A percentile compares a stretch with the other conserved stretches of the same genome.
phyloP scores from a whole-genome alignment of 2,113 vertebrate species.

The Trogon surrucura region DNA sequence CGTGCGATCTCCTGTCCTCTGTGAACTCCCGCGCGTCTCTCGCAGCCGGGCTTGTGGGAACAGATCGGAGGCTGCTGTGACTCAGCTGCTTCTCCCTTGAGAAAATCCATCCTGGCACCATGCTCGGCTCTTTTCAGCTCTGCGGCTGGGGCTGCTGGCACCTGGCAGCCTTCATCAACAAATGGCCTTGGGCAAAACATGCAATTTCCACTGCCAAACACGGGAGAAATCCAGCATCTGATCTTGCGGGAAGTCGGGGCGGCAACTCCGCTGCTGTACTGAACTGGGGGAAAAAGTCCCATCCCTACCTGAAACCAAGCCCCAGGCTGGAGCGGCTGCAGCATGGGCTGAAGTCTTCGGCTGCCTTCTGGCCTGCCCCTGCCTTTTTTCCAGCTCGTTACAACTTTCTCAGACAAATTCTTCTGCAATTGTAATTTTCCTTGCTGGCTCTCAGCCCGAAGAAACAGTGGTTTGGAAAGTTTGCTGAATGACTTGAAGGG shows the following conservation, averaged over 20 bases:
- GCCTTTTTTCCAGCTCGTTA: not conserved
- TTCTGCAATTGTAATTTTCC: constrained; percentile 34
- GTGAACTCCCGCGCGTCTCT: not conserved
- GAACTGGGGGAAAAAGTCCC: not conserved
- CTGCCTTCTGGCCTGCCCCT: not conserved
- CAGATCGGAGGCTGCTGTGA: constrained; percentile 22
- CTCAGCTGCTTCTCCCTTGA: constrained; percentile 58
- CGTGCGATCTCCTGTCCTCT: not conserved
- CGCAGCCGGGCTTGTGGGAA: constrained; percentile 36
- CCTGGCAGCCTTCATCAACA: constrained; percentile 33
- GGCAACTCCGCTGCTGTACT: not conserved
- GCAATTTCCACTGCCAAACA: not conserved
- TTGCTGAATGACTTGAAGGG: constrained; percentile 16
- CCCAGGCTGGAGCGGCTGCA: not conserved
- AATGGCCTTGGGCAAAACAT: constrained; percentile 24
- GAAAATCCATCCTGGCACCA: constrained; percentile 39
- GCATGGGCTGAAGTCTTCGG: not conserved
- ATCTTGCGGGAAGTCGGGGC: not conserved
- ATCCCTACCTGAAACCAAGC: not conserved
- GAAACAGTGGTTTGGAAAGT: constrained; percentile 36
- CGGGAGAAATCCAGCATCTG: not conserved
- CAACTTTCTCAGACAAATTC: constrained; percentile 44
- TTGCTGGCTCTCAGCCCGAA: constrained; percentile 8
- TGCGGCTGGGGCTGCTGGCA: not conserved
- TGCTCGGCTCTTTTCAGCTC: not conserved